Conservation (phyloP, 53 echinoderm and acorn worm genomes). For the Stichopus horrens region DNA sequence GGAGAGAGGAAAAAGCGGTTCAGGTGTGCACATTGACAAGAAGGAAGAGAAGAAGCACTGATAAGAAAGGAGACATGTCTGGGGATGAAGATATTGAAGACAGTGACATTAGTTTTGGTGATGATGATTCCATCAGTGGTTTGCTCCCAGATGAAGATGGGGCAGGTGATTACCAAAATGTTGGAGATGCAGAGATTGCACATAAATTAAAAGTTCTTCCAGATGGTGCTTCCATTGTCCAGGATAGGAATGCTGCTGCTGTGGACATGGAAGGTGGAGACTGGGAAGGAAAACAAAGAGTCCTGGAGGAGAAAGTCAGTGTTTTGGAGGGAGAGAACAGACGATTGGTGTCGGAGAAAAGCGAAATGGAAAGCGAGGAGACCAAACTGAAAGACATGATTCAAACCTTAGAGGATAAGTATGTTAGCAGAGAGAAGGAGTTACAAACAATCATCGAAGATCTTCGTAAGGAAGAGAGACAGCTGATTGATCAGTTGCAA, state of each 20-base stretch:
- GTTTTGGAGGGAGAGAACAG: conserved; percentile 40
- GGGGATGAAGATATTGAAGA: neutral
- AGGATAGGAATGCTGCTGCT: neutral
- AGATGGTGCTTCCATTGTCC: neutral
- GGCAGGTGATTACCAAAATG: neutral
- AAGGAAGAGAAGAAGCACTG: neutral
- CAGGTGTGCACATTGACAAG: conserved; percentile 1
- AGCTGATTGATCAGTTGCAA: conserved; percentile 48
- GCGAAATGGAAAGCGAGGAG: neutral
- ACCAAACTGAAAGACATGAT: neutral
- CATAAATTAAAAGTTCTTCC: neutral
- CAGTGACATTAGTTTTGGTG: conserved; percentile 13
- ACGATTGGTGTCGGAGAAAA: neutral
- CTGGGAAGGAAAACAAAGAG: conserved; percentile 11
- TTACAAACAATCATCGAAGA: conserved; percentile 1
- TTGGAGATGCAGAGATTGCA: neutral
- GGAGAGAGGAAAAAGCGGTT: conserved; percentile 10
- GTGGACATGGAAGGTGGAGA: conserved; percentile 4
- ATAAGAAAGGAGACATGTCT: neutral
- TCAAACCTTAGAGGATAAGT: conserved; percentile 7
- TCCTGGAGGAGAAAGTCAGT: conserved; percentile 3
- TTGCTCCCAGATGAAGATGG: conserved; percentile 41
- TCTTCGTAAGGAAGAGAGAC: neutral
- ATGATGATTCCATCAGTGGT: conserved; percentile 35
- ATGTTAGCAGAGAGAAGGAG: conserved; percentile 5